These are phyloP conservation scores for Spialia ferax DNA, from an alignment of 2,888 invertebrate genomes.

Conservation along the genomic window DNA sequence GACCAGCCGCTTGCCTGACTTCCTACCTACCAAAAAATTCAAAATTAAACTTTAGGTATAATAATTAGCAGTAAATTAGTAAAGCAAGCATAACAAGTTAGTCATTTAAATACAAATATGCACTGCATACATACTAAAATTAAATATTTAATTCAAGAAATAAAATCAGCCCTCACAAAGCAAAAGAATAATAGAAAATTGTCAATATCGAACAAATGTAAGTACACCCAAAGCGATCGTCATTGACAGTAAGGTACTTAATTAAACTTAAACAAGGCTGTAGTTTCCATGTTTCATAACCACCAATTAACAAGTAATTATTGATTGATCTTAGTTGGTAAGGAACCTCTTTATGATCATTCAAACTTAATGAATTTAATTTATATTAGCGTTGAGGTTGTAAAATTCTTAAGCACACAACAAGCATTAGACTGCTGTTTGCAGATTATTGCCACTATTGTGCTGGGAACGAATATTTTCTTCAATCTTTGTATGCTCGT, in stretches of 20 bases:
- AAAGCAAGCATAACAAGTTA: too few species aligned
- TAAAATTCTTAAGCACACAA: background rate
- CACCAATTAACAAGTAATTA: constrained; percentile 25
- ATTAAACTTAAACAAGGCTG: constrained; percentile 29
- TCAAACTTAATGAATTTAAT: constrained; percentile 6
- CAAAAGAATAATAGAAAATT: too few species aligned
- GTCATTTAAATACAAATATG: too few species aligned
- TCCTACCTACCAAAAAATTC: too few species aligned
- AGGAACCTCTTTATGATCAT: background rate
- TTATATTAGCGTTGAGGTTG: background rate
- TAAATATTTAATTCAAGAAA: too few species aligned
- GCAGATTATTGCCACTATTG: background rate
- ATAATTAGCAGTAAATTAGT: too few species aligned
- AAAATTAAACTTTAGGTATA: too few species aligned
- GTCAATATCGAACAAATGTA: background rate
- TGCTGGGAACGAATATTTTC: background rate
- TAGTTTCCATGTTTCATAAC: constrained; percentile 33
- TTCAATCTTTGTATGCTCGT: too few species aligned
- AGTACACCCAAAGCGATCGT: background rate
- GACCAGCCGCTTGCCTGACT: too few species aligned
- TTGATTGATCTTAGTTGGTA: constrained; percentile 6
- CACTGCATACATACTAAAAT: too few species aligned
- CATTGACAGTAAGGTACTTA: constrained; percentile 22
- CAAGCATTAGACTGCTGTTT: background rate
- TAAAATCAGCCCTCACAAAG: too few species aligned